Percentiles rank a stretch among this genome's conserved stretches.
Evolutionary conservation across 2,797 vertebrate genomes (phyloP).

Genomic region (Benthosema pterotum): DNA sequence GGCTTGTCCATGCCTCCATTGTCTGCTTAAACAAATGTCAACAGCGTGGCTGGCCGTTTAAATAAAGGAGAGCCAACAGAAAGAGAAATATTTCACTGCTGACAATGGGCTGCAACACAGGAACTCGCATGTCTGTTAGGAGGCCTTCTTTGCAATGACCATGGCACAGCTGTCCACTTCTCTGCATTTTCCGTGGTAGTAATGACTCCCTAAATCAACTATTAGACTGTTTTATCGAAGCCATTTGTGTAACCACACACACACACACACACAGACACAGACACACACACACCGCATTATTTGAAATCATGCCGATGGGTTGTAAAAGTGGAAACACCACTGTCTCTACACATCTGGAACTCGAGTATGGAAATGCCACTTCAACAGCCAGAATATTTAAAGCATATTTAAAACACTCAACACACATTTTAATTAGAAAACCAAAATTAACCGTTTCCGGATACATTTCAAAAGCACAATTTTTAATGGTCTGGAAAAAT

Average conservation of each 20-base stretch:
- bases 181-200: background rate
- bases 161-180: constrained; percentile 14
- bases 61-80: constrained; percentile 28
- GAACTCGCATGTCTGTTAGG: constrained; percentile 14
- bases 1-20: constrained; percentile 44
- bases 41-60: constrained; percentile 31
- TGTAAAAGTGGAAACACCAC: background rate
- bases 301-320: background rate
- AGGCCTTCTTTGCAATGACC: constrained; percentile 12
- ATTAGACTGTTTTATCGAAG: no score
- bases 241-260: no score
- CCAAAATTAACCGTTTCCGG: no score
- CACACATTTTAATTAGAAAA: no score
- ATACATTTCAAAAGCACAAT: no score
- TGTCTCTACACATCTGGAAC: no score
- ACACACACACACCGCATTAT: background rate
- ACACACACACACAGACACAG: background rate
- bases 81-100: constrained; percentile 19
- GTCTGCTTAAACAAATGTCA: constrained; percentile 52
- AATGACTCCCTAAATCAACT: background rate
- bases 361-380: no score
- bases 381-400: no score
- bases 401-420: no score
- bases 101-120: constrained; percentile 30
- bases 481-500: no score